Evolutionary conservation across 1,140 invertebrate species (phyloP), one percentile per base, ranked within the genome.

Genomic region (Drosophila sp.): DNA sequence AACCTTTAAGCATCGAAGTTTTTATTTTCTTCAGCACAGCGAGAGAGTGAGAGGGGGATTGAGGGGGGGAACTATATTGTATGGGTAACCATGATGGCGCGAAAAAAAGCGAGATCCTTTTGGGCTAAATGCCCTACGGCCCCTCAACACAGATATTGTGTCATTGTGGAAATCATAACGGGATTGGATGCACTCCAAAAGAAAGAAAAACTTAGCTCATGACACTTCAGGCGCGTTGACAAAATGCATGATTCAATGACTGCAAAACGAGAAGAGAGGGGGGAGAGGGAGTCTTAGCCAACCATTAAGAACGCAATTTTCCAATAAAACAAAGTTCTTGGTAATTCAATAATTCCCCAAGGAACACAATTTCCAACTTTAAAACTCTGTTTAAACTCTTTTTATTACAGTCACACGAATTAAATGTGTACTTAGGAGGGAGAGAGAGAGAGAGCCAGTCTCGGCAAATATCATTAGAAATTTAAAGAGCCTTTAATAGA

Each of bases 1-100:
- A 87, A 87, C 83, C 73, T 87, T 87, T 68, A 87, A 87, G 83
- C 84, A 87, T 87, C 76, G 79, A 83, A 80, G 83, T 85, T 86
- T 87, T 79, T 71, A 75, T 85, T 86, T 80, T 50, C 44, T 50
- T 50, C 78, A 85, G 86, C 57, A 8, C 11, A 10, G 2, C 8
- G 35, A 80, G 64, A 66, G 63, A 71, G 72, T 35, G 44, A 61
- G 25, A 50, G 44, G 23, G 44, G 8, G 27, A 17, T 57, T 17
- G 17, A n/a, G 67, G 8, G 35, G 35, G 7, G n/a, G 50, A 50
- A 44, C 62, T 69, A 66, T 66, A 61, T 38, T 50, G 60, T 23
- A 25, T 8, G 32, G 32, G 6, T 8, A 35, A n/a, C 10, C 35
- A 56, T 23, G 44, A 50, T 50, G 44, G 44, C 25, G 44, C 44